Evolutionary conservation across 2,113 vertebrate species (phyloP), one percentile per base, ranked within the genome.

Genomic region (Coregonus clupeaformis): DNA sequence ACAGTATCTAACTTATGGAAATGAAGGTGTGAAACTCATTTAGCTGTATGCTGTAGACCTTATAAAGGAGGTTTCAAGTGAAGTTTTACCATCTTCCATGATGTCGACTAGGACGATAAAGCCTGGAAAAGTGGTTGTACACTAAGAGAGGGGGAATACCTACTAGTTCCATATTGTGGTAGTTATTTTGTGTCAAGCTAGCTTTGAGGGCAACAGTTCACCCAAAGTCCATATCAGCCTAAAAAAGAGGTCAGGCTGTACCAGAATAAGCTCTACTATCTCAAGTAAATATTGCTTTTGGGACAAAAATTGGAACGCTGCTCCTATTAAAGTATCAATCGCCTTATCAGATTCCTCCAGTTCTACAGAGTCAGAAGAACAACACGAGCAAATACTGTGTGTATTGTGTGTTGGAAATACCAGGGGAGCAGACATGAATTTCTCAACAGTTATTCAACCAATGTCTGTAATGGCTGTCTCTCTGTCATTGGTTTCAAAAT

Each of bases 241-340:
- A 49, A 29, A 69, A 69, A 49, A 69, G 13, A 69, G 45, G 42
- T 5, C 30, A 64, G 62, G 27, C 30, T 68, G 66, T 22, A 45
- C 30, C 22, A 18, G 68, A 69, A 52, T 69, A 25, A 13, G 49
- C 42, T 69, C 42, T 16, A 16, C 45, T 69, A 69, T 52, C 24
- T 9, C 13, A 69, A 49, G 68, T 29, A 25, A 69, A 69, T 52
- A 55, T 69, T 69, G 45, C 67, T 20, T 69, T 20, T 49, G 67
- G 27, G 67, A 36, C 67, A 69, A 22, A 20, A 69, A 47, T 69
- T 13, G 67, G 32, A 42, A 24, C 42, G 3, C 25, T n/a, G 63
- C 22, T 52, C 18, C 45, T 49, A 27, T 27, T 12, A 69, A 13
- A 24, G 4, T 29, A 29, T 67, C 65, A 16, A 30, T 13, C 9